A percentile compares a stretch with the other conserved stretches of the same genome.
Conservation (phyloP, 1,140 invertebrate genomes). For the Leptinotarsa texana region DNA sequence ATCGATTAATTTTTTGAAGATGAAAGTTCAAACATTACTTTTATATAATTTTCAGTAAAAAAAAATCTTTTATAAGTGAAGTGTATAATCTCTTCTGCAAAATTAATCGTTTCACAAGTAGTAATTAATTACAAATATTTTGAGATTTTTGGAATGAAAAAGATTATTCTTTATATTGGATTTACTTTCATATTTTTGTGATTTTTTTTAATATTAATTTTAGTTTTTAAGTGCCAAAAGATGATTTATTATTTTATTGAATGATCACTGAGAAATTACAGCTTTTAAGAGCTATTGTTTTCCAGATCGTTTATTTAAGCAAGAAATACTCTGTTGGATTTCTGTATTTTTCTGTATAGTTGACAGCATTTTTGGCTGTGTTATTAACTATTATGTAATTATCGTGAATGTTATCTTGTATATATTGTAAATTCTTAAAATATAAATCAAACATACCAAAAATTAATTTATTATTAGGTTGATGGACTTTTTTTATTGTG, state of each 20-base stretch:
- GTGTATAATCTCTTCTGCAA: neutral
- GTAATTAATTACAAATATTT: no score
- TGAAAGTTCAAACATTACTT: no score
- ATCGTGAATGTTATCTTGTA: slow-evolving; percentile 38
- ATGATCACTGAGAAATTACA: neutral
- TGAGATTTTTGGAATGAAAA: no score
- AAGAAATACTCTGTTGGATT: slow-evolving; percentile 30
- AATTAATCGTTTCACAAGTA: neutral
- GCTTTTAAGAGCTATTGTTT: neutral
- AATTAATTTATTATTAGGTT: slow-evolving; percentile 41
- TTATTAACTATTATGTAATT: slow-evolving; percentile 38
- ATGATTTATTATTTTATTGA: slow-evolving; percentile 11
- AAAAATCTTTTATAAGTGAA: neutral
- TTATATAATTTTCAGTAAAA: neutral
- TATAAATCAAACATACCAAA: slow-evolving; percentile 43
- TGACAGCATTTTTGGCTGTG: slow-evolving; percentile 44
- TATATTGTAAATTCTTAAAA: slow-evolving; percentile 45
- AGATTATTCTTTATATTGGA: no score
- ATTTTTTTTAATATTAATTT: slow-evolving; percentile 13
- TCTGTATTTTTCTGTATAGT: slow-evolving; percentile 43
- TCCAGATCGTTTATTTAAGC: slow-evolving; percentile 13
- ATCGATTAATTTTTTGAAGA: neutral
- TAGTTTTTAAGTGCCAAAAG: slow-evolving; percentile 13
- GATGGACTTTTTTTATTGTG: slow-evolving; percentile 34
- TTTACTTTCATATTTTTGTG: neutral